Evolutionary conservation across 2,888 invertebrate genomes (phyloP).

Genomic region (Colostygia pectinataria): DNA sequence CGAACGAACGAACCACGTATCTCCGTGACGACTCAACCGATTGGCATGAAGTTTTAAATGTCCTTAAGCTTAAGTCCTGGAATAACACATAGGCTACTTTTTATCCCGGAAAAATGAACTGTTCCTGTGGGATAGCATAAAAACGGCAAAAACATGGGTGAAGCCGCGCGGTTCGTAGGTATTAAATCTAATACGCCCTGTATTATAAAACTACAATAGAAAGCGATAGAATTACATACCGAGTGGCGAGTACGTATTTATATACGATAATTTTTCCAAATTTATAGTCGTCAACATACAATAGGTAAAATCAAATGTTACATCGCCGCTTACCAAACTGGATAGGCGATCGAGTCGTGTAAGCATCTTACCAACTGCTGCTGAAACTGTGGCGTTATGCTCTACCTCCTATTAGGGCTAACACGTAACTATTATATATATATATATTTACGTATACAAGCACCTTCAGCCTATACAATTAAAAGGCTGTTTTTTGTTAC

Average conservation of each 20-base stretch:
- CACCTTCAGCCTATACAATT: neutral
- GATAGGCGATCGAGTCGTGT: slow-evolving; percentile 9
- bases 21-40: too few relatives aligned
- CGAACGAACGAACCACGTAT: too few relatives aligned
- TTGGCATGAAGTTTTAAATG: too few relatives aligned
- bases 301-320: slow-evolving; percentile 18
- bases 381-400: slow-evolving; percentile 15
- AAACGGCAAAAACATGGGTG: too few relatives aligned
- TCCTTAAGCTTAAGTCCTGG: too few relatives aligned
- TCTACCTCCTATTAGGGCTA: slow-evolving; percentile 21
- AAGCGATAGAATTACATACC: neutral
- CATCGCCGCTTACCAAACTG: slow-evolving; percentile 11
- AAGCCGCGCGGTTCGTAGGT: too few relatives aligned
- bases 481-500: neutral
- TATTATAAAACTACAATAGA: neutral
- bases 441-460: neutral
- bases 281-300: slow-evolving; percentile 4
- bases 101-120: too few relatives aligned
- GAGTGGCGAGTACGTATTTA: neutral
- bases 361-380: slow-evolving; percentile 12
- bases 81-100: too few relatives aligned
- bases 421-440: slow-evolving; percentile 14
- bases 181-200: too few relatives aligned
- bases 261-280: too few relatives aligned
- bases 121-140: too few relatives aligned